Conservation (phyloP, 2,113 vertebrate species). For the Labeo catla region DNA sequence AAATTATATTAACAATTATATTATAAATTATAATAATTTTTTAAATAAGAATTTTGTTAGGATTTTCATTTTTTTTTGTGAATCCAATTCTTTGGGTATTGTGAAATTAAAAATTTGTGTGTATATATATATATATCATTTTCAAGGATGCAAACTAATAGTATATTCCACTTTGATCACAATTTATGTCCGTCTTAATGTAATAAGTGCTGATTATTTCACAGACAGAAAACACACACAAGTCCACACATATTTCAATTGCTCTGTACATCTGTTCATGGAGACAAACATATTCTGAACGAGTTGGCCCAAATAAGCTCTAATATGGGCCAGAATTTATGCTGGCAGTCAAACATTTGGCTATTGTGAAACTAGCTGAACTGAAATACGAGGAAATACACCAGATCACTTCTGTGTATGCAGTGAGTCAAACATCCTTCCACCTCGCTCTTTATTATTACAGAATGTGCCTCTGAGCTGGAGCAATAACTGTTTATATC, state of each 20-base stretch:
- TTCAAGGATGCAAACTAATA: no score
- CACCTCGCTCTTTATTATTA: neutral
- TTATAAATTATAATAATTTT: no score
- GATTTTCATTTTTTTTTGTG: no score
- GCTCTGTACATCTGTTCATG: neutral
- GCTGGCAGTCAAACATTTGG: neutral
- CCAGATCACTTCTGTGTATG: slow-evolving; percentile 1
- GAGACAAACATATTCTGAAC: neutral
- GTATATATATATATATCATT: no score
- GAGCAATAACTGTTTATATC: slow-evolving; percentile 15
- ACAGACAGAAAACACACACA: neutral
- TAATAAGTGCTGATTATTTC: neutral
- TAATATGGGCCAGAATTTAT: neutral
- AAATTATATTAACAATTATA: no score
- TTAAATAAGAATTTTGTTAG: no score
- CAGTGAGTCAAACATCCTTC: neutral
- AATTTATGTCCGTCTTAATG: neutral
- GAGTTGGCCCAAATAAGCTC: neutral
- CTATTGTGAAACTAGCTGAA: neutral
- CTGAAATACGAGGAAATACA: neutral
- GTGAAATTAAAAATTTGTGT: no score
- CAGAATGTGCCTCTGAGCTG: neutral
- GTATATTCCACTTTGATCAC: neutral
- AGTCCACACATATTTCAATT: neutral
- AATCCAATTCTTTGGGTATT: no score